Evolutionary conservation across 2,888 invertebrate species (phyloP).

Genomic region (Platycnemis pennipes): DNA sequence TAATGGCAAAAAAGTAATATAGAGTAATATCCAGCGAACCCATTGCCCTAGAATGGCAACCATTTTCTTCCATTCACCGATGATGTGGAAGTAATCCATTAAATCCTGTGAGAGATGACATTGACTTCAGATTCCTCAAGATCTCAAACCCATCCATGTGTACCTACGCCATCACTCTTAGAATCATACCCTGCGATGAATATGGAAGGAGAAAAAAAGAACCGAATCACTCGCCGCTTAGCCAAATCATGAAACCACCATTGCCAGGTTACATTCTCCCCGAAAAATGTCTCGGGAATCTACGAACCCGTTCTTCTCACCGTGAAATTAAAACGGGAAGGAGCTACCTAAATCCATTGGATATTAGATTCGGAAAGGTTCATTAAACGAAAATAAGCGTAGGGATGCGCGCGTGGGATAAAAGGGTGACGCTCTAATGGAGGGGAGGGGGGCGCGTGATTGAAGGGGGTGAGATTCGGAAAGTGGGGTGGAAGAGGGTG

Average conservation of each 20-base stretch:
- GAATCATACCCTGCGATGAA: background rate
- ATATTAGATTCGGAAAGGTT: constrained; percentile 59
- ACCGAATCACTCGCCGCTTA: background rate
- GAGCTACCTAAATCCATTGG: constrained; percentile 34
- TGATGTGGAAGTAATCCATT: too few relatives aligned
- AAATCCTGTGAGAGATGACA: too few relatives aligned
- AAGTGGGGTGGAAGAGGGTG: background rate
- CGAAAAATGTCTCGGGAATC: background rate
- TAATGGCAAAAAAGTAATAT: too few relatives aligned
- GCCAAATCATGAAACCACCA: background rate
- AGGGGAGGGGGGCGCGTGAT: background rate
- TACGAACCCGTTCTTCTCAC: background rate
- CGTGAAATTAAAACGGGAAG: background rate
- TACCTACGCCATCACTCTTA: background rate
- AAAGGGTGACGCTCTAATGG: background rate
- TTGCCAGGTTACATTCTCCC: background rate
- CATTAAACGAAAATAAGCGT: constrained; percentile 50
- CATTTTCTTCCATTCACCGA: too few relatives aligned
- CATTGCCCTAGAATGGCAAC: too few relatives aligned
- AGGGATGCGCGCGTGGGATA: background rate
- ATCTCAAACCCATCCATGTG: background rate
- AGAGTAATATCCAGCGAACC: too few relatives aligned
- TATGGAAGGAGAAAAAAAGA: background rate
- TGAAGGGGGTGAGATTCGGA: background rate
- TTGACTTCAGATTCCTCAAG: background rate